A percentile compares a stretch with the other conserved stretches of the same genome.
These are phyloP conservation scores for Perca flavescens DNA, from an alignment of 2,113 vertebrate species.

Conservation along the genomic window DNA sequence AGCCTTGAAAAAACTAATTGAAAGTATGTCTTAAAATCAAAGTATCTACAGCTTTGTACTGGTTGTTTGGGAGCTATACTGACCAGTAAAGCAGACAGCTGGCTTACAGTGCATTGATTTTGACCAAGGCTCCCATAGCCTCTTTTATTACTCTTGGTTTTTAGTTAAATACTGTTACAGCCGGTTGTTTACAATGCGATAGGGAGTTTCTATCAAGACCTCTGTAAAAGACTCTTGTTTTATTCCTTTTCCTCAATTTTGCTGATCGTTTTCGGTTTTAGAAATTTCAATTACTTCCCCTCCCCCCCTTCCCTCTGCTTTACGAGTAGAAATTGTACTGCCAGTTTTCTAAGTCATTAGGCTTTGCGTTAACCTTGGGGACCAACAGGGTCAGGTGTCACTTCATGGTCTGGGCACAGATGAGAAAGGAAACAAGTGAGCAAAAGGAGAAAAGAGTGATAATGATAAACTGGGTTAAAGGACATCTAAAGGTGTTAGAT, in stretches of 20 bases:
- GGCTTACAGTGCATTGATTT: not conserved
- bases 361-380: slow-evolving; percentile 48
- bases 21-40: not conserved
- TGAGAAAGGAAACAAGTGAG: slow-evolving; percentile 44
- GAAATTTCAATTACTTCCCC: slow-evolving; percentile 24
- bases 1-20: not conserved
- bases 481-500: slow-evolving; percentile 69
- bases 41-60: not conserved
- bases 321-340: slow-evolving; percentile 32
- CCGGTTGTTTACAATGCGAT: not conserved
- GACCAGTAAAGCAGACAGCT: not conserved
- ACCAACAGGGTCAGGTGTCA: slow-evolving; percentile 50
- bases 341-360: slow-evolving; percentile 62
- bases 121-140: not conserved
- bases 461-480: slow-evolving; percentile 56
- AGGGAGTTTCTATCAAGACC: no score
- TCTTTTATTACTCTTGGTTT: not conserved
- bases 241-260: slow-evolving; percentile 32
- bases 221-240: not conserved
- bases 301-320: slow-evolving; percentile 1
- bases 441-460: slow-evolving; percentile 18
- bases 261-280: slow-evolving; percentile 24
- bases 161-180: slow-evolving; percentile 20
- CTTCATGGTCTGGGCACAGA: slow-evolving; percentile 19
- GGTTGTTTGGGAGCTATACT: not conserved